Evolutionary conservation across 2,888 invertebrate genomes (phyloP).

Genomic region (Andricus curvator): DNA sequence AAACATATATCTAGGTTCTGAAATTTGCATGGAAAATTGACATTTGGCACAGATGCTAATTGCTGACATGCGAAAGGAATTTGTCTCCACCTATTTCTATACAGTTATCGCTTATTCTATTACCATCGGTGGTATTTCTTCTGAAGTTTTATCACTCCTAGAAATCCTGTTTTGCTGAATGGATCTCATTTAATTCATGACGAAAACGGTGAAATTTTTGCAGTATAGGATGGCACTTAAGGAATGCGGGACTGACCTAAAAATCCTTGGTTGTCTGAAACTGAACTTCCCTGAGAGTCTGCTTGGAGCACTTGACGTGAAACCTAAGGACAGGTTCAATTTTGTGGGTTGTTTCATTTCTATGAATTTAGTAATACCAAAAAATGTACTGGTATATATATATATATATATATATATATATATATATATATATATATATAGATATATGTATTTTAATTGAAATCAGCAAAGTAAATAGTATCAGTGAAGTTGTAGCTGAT

Average conservation of each 20-base stretch:
- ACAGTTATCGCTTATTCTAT: slow-evolving; percentile 24
- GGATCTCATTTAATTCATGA: slow-evolving; percentile 30
- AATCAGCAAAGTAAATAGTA: background rate
- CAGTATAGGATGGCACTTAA: slow-evolving; percentile 14
- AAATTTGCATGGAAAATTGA: slow-evolving; percentile 15
- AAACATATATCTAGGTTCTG: background rate
- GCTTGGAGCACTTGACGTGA: background rate
- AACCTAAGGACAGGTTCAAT: background rate
- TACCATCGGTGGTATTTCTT: slow-evolving; percentile 13
- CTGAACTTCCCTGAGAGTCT: slow-evolving; percentile 4
- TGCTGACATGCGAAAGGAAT: slow-evolving; percentile 4
- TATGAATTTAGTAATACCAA: background rate
- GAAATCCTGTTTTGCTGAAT: slow-evolving; percentile 37
- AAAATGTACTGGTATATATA: background rate
- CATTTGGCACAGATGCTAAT: slow-evolving; percentile 9
- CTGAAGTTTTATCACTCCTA: slow-evolving; percentile 22
- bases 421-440: too few relatives aligned
- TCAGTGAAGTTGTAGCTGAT: background rate
- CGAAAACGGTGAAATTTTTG: slow-evolving; percentile 40
- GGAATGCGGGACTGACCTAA: slow-evolving; percentile 38
- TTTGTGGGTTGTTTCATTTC: background rate
- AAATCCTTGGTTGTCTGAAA: slow-evolving; percentile 21
- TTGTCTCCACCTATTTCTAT: slow-evolving; percentile 34
- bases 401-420: too few relatives aligned
- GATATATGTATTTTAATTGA: background rate